These are phyloP conservation scores for Trachops cirrhosus DNA, from an alignment of 2,797 vertebrate genomes.

Conservation along the genomic window DNA sequence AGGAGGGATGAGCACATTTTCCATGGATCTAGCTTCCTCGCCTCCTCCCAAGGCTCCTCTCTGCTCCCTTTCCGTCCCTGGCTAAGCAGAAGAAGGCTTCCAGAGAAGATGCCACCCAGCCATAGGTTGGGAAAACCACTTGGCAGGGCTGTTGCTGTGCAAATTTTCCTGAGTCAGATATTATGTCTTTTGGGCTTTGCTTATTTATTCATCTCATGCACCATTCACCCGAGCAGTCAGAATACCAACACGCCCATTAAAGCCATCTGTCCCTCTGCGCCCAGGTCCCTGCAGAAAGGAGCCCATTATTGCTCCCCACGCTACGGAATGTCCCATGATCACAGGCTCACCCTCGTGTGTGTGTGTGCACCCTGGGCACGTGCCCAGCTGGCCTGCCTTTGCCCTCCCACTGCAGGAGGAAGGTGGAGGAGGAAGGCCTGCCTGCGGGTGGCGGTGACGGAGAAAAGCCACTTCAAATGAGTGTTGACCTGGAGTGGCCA, in stretches of 20 bases:
- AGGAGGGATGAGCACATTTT: not conserved
- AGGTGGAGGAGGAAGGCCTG: not conserved
- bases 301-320: not conserved
- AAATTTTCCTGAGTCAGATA: slow-evolving; percentile 74
- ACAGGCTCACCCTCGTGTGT: not conserved
- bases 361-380: not conserved
- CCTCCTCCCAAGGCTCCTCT: not conserved
- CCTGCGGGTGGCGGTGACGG: not conserved
- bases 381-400: not conserved
- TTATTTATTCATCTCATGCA: slow-evolving; percentile 65
- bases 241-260: not conserved
- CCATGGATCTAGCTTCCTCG: not conserved
- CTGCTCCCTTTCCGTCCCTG: not conserved
- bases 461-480: not conserved
- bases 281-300: not conserved
- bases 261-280: not conserved
- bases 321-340: not conserved
- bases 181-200: slow-evolving; percentile 70
- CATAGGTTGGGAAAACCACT: not conserved
- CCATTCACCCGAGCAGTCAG: slow-evolving; percentile 61
- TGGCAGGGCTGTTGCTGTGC: slow-evolving; percentile 73
- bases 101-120: not conserved
- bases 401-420: not conserved
- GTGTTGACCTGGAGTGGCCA: slow-evolving; percentile 63
- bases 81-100: too few relatives aligned